Base-by-base conservation (phyloP, 1,140 invertebrate genomes). In the Dendrolimus punctatus region DNA sequence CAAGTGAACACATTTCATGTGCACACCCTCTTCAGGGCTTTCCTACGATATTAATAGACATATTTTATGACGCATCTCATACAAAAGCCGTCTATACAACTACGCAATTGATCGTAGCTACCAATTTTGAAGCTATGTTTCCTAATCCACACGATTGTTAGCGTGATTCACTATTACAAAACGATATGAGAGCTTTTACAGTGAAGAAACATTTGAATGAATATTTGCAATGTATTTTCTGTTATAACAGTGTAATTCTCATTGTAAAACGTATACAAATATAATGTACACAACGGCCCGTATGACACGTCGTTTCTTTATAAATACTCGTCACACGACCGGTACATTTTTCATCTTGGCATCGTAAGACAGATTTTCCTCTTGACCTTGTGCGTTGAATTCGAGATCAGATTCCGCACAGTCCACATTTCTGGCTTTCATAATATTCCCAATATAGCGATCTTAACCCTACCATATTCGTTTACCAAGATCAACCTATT, bases 311-410 rank as follows among this genome's bases (percentile, higher is more conserved):
- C 50, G 48, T 64, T 67, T 66, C 51, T 57, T 66, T 76, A 79
- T 68, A 81, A 78, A 75, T 78, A 76, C 59, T 37, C 69, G 60
- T 68, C 66, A 64, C 57, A 62, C 55, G 64, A 68, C 61, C 61
- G 51, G 43, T 57, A 67, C 62, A 66, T 68, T 64, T 69, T 72
- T 75, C 60, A 68, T 2, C 64, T 68, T 64, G 60, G 66, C 60
- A 53, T 55, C 57, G 53, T 50, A 55, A 61, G 60, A 65, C 62
- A 62, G 66, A 66, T 68, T 23, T 75, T 74, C 64, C 71, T 68
- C 49, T 61, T 58, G 65, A 71, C 76, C 72, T 82, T 79, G 73
- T 39, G 39, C 48, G 59, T 46, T 58, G 59, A 63, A 68, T 63
- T 62, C 62, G 64, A 69, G 64, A 74, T 64, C 62, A 58, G 56